These are phyloP conservation scores for Carcharodon carcharias DNA, from an alignment of 2,797 vertebrate genomes.

Conservation along the genomic window DNA sequence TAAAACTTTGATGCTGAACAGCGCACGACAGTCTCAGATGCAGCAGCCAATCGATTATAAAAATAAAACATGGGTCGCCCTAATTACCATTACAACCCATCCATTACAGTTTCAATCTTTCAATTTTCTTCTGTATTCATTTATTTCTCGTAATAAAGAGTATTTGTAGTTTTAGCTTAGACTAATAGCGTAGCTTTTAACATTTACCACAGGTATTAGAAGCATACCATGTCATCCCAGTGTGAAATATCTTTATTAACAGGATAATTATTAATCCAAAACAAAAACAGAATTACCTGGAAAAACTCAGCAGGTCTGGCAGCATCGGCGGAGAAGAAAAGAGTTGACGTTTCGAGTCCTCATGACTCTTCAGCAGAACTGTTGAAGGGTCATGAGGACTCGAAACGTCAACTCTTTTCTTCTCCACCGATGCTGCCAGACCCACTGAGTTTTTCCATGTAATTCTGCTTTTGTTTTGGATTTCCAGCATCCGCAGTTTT, in stretches of 20 bases:
- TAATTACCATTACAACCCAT: not conserved
- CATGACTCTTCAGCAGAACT: too few relatives aligned
- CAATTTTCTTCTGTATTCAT: not conserved
- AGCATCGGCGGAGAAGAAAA: too few relatives aligned
- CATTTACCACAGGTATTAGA: not conserved
- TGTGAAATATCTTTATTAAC: not conserved
- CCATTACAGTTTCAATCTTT: not conserved
- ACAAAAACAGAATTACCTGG: too few relatives aligned
- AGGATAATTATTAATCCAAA: not conserved
- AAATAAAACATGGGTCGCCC: not conserved
- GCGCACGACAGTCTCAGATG: not conserved
- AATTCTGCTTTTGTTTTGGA: too few relatives aligned
- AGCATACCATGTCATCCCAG: not conserved
- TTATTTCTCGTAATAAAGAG: not conserved
- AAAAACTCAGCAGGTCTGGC: too few relatives aligned
- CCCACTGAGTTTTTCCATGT: too few relatives aligned
- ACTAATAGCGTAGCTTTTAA: not conserved
- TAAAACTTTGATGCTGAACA: not conserved
- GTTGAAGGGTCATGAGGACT: too few relatives aligned
- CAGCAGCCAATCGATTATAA: not conserved
- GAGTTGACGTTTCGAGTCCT: too few relatives aligned
- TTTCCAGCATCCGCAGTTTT: too few relatives aligned
- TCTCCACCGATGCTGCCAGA: too few relatives aligned
- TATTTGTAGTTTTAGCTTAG: not conserved
- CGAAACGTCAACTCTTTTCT: too few relatives aligned